Percentiles rank a stretch among this genome's conserved stretches.
These are phyloP conservation scores for Setipinna tenuifilis DNA, from an alignment of 2,797 vertebrate species.

Conservation along the genomic window DNA sequence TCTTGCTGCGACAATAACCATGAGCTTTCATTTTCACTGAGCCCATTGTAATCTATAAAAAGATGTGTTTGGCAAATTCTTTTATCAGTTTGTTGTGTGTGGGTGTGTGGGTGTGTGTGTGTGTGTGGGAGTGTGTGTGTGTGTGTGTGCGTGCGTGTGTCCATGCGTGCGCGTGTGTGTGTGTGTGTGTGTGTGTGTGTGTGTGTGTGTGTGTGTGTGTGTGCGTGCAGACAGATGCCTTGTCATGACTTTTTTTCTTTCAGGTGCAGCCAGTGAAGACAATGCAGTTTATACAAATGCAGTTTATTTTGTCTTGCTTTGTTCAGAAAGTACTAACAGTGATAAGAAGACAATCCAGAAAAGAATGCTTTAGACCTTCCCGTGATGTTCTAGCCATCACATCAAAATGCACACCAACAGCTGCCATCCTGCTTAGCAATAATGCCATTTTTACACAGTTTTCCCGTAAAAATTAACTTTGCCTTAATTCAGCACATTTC, in stretches of 20 bases:
- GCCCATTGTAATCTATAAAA: constrained; percentile 5
- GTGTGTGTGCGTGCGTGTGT: too few relatives aligned
- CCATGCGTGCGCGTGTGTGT: too few relatives aligned
- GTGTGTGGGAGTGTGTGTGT: too few relatives aligned
- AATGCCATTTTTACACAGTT: not conserved
- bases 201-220: too few relatives aligned
- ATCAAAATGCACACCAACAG: not conserved
- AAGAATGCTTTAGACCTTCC: not conserved
- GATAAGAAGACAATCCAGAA: not conserved
- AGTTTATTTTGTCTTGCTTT: not conserved
- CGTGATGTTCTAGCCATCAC: not conserved
- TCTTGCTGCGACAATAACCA: not conserved
- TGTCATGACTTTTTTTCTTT: not conserved
- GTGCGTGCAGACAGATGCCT: not conserved
- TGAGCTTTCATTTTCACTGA: constrained; percentile 6
- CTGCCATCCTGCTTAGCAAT: not conserved
- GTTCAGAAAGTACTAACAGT: not conserved
- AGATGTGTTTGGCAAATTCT: not conserved
- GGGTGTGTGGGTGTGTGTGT: not conserved
- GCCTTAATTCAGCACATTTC: not conserved
- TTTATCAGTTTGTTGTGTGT: not conserved
- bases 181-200: too few relatives aligned
- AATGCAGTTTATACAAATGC: not conserved
- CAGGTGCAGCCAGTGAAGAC: not conserved
- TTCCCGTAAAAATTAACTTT: not conserved